These are phyloP conservation scores for Caenorhabditis doughertyi DNA, from an alignment of 2,888 invertebrate genomes.

Conservation along the genomic window DNA sequence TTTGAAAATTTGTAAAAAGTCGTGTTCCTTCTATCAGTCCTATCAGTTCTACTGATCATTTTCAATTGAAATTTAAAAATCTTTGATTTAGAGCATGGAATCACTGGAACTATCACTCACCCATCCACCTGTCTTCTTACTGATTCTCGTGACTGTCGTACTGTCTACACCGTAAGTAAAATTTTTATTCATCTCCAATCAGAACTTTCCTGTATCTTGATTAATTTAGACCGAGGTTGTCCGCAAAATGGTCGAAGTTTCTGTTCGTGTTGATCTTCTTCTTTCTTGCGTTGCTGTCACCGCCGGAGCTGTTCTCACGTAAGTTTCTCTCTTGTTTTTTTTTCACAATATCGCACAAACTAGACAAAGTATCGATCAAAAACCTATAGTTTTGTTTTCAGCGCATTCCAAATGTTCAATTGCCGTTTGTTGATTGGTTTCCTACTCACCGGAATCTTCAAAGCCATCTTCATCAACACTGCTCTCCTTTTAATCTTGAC, in stretches of 20 bases:
- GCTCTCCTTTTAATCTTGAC: slow-evolving; percentile 24
- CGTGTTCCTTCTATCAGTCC: too few relatives aligned
- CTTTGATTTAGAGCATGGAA: slow-evolving; percentile 26
- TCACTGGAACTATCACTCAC: slow-evolving; percentile 7
- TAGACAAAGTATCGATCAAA: too few relatives aligned
- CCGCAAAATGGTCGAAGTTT: slow-evolving; percentile 12
- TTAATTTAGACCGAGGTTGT: slow-evolving; percentile 10
- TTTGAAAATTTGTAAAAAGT: too few relatives aligned
- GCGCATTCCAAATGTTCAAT: slow-evolving; percentile 23
- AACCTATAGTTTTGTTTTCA: too few relatives aligned
- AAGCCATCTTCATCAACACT: slow-evolving; percentile 2
- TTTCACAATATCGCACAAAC: too few relatives aligned
- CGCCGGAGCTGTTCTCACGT: slow-evolving; percentile 21
- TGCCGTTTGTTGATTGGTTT: slow-evolving; percentile 21
- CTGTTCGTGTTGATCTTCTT: slow-evolving; percentile 30
- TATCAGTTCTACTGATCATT: too few relatives aligned
- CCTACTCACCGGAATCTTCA: slow-evolving; percentile 13
- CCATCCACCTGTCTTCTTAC: slow-evolving; percentile 35
- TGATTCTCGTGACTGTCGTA: slow-evolving; percentile 24
- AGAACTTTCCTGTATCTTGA: too few relatives aligned
- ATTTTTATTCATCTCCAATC: too few relatives aligned
- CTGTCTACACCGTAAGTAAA: slow-evolving; percentile 29
- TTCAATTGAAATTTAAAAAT: too few relatives aligned
- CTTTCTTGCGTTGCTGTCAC: slow-evolving; percentile 13
- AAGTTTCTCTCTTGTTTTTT: background rate